Evolutionary conservation across 2,797 vertebrate genomes (phyloP), one percentile per base, ranked within the genome.

Genomic region (Rhodeus uyekii): DNA sequence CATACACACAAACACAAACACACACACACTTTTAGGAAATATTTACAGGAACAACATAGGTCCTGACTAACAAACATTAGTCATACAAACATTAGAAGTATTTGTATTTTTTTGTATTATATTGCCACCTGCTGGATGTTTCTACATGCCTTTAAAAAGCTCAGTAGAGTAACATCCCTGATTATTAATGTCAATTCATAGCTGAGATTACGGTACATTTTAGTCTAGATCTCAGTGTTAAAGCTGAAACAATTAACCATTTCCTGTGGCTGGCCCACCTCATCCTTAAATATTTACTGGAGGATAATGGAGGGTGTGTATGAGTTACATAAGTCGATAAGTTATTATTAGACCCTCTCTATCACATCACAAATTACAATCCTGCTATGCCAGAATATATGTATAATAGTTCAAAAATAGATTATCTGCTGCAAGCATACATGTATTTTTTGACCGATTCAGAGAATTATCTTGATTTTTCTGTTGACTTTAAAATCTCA

Each of bases 101-200:
- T 44, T 27, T 42, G 0, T 19, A 8, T 9, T 39, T 34, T 36
- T 36, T 67, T 9, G 27, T 74, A 32, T 22, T 77, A 50, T 55
- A 74, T 67, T 44, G 27, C 80, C 86, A 84, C 34, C 84, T 87
- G 27, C 50, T 74, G 86, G 82, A 78, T 58, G 8, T 68, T 39
- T 74, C n/a, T 39, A 27, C 72, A 55, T 55, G 29, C 27, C 5
- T 48, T 19, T 13, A 53, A 73, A 72, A 7, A 22, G 2, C 38
- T 10, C 1, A 1, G 3, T 34, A 13, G 7, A 55, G 8, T 4
- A 48, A 72, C 60, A 79, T 6, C 53, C 14, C 36, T 34, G 53
- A 55, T n/a, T 38, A 22, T 65, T 38, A 19, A 32, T 19, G 38
- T 8, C 53, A 8, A 36, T 36, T 48, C 3, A 32, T 6, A 38